Conservation (phyloP, 2,888 invertebrate genomes). For the Stenodema calcarata region DNA sequence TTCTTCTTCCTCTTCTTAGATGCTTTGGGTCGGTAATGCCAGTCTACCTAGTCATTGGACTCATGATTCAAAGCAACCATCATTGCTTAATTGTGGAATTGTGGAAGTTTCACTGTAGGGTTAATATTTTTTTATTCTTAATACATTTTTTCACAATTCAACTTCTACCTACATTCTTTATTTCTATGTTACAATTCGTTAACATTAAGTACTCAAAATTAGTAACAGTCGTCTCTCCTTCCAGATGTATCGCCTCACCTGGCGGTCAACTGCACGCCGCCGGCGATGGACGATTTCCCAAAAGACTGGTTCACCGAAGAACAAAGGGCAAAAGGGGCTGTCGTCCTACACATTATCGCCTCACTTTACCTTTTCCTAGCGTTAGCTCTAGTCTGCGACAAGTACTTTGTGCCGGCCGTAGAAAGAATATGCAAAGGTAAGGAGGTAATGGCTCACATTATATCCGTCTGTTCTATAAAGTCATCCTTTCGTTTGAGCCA, state of each 20-base stretch:
- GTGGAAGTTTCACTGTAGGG: no score
- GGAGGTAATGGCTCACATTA: not conserved
- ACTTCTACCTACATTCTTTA: no score
- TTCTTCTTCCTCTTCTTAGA: no score
- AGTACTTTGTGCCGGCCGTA: conserved; percentile 72
- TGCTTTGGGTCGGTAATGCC: no score
- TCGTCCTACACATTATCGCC: conserved; percentile 68
- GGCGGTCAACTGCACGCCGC: conserved; percentile 64
- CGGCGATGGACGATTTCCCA: conserved; percentile 71
- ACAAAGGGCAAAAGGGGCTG: conserved; percentile 67
- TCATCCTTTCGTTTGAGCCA: not conserved
- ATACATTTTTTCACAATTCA: no score
- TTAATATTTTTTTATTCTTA: no score
- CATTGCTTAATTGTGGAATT: no score
- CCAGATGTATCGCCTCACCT: conserved; percentile 49
- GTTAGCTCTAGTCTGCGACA: conserved; percentile 72
- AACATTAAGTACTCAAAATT: not conserved
- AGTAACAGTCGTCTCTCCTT: not conserved
- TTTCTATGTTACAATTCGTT: no score
- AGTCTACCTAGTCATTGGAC: no score
- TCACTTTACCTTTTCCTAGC: conserved; percentile 71
- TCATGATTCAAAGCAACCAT: no score
- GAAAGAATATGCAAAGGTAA: conserved; percentile 70
- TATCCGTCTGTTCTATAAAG: not conserved
- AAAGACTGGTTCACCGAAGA: conserved; percentile 66